Base-by-base conservation (phyloP, 2,113 vertebrate species). In the Varanus komodoensis region DNA sequence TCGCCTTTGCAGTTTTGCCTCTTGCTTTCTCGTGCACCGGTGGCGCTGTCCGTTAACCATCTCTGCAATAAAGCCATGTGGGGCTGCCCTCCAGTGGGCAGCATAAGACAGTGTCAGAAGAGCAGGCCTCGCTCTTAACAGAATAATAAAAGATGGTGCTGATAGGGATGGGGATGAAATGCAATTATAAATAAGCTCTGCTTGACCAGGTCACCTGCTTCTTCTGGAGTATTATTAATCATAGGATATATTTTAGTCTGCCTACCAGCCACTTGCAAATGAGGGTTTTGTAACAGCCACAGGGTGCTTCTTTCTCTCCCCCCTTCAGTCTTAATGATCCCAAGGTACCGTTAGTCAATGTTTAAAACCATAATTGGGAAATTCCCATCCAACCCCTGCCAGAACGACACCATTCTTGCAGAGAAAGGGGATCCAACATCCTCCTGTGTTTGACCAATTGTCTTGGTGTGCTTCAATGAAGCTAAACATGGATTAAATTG, bases 11-110 rank as follows among this genome's bases (percentile, higher is more conserved):
- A 15, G n/a, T 69, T 85, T 80, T 75, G 52, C 19, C 44, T 88
- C 48, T 86, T 73, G 77, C 44, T 80, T 84, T 77, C 48, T 89
- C 25, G 68, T 11, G 48, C 23, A 54, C 44, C 25, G 29, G 17
- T 69, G 48, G 25, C 79, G 32, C 64, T 79, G 6, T 44, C 38
- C 38, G 38, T 44, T 44, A 85, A 54, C 9, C 54, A 25, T 67
- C 34, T 73, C 38, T 80, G 29, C 38, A n/a, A 44, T 80, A 79
- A 80, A 52, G 82, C 68, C 74, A 90, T 81, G 81, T 80, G 75
- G 68, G 91, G 77, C 74, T 87, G 69, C 91, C 91, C 91, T 90
- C 86, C 89, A 90, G 91, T 92, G 91, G 91, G 74, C 86, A 85
- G 54, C 68, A 34, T 48, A 87, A 84, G 74, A n/a, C 85, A 89